These are phyloP conservation scores for Merops nubicus DNA, from an alignment of 2,113 vertebrate genomes.

Conservation along the genomic window DNA sequence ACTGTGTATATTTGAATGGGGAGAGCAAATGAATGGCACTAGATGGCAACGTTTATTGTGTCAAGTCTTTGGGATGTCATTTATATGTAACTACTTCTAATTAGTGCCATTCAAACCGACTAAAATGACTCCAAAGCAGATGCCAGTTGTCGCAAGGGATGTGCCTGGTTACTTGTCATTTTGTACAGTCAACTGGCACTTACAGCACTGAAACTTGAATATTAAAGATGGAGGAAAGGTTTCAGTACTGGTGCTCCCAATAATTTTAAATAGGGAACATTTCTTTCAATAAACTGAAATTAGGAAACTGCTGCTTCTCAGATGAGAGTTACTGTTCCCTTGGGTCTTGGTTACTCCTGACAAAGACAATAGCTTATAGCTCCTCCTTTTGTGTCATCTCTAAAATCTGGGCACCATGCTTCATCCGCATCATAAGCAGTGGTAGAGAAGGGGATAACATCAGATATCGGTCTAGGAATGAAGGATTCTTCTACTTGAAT, in stretches of 20 bases:
- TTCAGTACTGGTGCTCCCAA: not conserved
- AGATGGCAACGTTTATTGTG: slow-evolving; percentile 67
- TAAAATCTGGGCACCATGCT: not conserved
- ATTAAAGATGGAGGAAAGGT: not conserved
- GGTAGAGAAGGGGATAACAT: not conserved
- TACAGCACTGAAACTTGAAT: not conserved
- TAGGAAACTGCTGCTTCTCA: not conserved
- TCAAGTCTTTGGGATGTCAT: slow-evolving; percentile 68
- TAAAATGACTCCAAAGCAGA: slow-evolving; percentile 61
- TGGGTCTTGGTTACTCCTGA: not conserved
- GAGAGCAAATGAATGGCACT: slow-evolving; percentile 65
- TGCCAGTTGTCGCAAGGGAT: slow-evolving; percentile 64
- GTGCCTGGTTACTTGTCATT: slow-evolving; percentile 54
- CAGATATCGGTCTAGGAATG: not conserved
- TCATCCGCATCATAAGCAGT: not conserved
- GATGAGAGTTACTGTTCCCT: not conserved
- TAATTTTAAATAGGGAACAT: not conserved
- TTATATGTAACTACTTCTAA: slow-evolving; percentile 70
- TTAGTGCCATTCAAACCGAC: slow-evolving; percentile 71
- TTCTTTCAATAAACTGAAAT: not conserved
- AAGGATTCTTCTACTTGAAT: not conserved
- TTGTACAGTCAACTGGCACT: slow-evolving; percentile 35
- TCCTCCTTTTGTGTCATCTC: not conserved
- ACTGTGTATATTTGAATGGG: slow-evolving; percentile 54
- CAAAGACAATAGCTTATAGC: not conserved